Percentiles rank a stretch among this genome's conserved stretches.
Evolutionary conservation across 2,888 invertebrate species (phyloP).

Genomic region (Cyclophora punctaria): DNA sequence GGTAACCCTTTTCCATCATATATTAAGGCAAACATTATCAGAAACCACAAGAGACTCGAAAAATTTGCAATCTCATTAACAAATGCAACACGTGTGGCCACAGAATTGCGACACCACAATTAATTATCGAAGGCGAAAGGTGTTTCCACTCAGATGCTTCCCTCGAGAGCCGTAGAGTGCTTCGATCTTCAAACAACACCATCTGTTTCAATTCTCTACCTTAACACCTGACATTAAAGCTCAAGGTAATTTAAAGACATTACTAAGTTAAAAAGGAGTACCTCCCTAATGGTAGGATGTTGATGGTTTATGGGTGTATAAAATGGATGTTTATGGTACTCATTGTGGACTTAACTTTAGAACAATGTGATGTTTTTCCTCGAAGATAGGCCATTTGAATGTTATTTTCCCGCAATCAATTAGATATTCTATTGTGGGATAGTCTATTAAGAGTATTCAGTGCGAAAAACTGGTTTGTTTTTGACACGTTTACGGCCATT

Average conservation of each 20-base stretch:
- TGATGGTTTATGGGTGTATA: slow-evolving; percentile 15
- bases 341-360: slow-evolving; percentile 9
- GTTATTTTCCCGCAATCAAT: slow-evolving; percentile 1
- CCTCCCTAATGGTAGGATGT: slow-evolving; percentile 8
- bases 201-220: neutral
- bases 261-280: slow-evolving; percentile 10
- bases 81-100: slow-evolving; percentile 3
- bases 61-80: slow-evolving; percentile 1
- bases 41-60: too few species aligned
- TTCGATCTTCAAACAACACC: slow-evolving; percentile 21
- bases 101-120: slow-evolving; percentile 12
- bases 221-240: slow-evolving; percentile 1
- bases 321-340: slow-evolving; percentile 8
- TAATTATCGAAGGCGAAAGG: slow-evolving; percentile 22
- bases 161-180: slow-evolving; percentile 14
- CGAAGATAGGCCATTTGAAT: neutral
- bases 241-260: slow-evolving; percentile 8
- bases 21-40: too few species aligned
- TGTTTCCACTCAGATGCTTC: slow-evolving; percentile 22
- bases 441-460: neutral
- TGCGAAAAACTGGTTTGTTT: slow-evolving; percentile 1
- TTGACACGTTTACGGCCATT: neutral
- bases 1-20: too few species aligned
- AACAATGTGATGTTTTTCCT: slow-evolving; percentile 9
- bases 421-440: slow-evolving; percentile 1